Base-by-base conservation (phyloP, 2,797 vertebrate species). In the Leptoclinus maculatus region DNA sequence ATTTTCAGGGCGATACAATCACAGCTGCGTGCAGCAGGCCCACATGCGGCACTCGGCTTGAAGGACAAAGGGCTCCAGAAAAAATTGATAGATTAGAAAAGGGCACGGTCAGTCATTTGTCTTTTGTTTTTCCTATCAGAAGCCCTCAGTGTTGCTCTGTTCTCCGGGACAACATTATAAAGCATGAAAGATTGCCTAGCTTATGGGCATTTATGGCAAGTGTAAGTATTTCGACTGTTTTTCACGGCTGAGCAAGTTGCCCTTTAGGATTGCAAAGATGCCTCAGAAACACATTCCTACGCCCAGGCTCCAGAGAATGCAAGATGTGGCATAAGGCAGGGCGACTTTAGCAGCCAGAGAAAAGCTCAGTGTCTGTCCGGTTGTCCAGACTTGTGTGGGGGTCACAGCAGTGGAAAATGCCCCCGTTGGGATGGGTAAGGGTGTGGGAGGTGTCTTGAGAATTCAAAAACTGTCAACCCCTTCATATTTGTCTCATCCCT, bases 21-120 rank as follows among this genome's bases (percentile, higher is more conserved):
- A 78, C 58, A 80, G 81, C 84, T 25, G 88, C 36, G 43, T 45
- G 47, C 66, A 69, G 76, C 69, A 41, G 75, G 64, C 86, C 73
- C 54, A 38, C 77, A 74, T 73, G 75, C 53, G 9, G 72, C 83
- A 78, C 79, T 79, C 63, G 2, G 80, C 85, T 88, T 85, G 87
- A 94, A 94, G 91, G 91, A 92, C 92, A 94, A 91, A 93, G 83
- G 79, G 87, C 86, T 84, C 71, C 17, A 53, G 73, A 81, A 90
- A 64, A 92, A 92, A 92, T 83, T 86, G 90, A 93, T 91, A 86
- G 89, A 94, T 94, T 93, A 91, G 71, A 87, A 92, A 94, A 93
- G 90, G 90, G 81, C 91, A 90, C 63, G 58, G 70, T 83, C 71
- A 53, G 86, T 90, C 87, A 91, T 94, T 93, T 93, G 87, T 92